A percentile compares a stretch with the other conserved stretches of the same genome.
Conservation (phyloP, 1,140 invertebrate species). For the Solenopsis fugax region DNA sequence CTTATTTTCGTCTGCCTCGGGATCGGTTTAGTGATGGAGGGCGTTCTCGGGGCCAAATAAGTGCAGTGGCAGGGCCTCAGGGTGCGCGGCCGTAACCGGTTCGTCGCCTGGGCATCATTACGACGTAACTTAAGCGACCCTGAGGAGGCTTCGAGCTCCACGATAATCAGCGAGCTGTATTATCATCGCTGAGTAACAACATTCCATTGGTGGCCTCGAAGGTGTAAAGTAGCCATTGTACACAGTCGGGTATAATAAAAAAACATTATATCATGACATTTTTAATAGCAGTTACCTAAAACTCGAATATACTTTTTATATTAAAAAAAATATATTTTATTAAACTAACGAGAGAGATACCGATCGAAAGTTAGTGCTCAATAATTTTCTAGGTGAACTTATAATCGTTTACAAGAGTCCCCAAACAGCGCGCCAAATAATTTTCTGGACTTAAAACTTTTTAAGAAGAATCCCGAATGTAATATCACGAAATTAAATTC, state of each 20-base stretch:
- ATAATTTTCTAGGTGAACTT: too few species aligned
- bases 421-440: too few species aligned
- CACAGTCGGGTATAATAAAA: background rate
- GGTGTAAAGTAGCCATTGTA: slow-evolving; percentile 44
- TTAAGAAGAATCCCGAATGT: too few species aligned
- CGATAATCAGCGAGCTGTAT: slow-evolving; percentile 68
- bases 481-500: too few species aligned
- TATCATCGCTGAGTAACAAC: slow-evolving; percentile 55
- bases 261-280: background rate
- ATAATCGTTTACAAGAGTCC: too few species aligned
- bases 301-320: background rate
- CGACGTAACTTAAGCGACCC: slow-evolving; percentile 73
- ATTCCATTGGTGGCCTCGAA: slow-evolving; percentile 38
- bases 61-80: slow-evolving; percentile 72
- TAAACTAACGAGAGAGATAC: too few species aligned
- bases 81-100: slow-evolving; percentile 72
- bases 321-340: too few species aligned
- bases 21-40: slow-evolving; percentile 70
- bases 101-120: slow-evolving; percentile 69
- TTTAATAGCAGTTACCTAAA: background rate
- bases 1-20: slow-evolving; percentile 55
- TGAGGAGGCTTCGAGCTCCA: slow-evolving; percentile 54
- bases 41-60: slow-evolving; percentile 72
- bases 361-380: too few species aligned
- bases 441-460: too few species aligned